Base-by-base conservation (phyloP, 2,113 vertebrate genomes). In the Noctilio leporinus region DNA sequence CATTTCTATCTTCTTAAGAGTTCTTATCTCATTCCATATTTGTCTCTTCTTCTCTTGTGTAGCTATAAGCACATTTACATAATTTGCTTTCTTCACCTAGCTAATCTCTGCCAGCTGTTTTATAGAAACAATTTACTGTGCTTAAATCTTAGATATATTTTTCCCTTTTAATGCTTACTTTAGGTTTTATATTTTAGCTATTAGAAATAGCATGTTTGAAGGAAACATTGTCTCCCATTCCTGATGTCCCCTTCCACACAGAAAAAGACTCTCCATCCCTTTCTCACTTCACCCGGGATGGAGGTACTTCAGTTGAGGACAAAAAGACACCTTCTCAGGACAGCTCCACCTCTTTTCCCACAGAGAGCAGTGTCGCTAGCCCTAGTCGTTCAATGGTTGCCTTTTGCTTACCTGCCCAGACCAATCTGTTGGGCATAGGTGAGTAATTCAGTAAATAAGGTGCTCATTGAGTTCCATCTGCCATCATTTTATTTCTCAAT, bases 151-250 rank as follows among this genome's bases (percentile, higher is more conserved):
- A 59, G 4, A 10, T 70, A 45, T 72, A 69, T 49, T 40, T 93
- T 59, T 90, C 35, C n/a, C 38, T 35, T 62, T 19, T 55, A 64
- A 88, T 33, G 3, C 80, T 81, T 43, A 87, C 19, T 91, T 89
- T 45, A 35, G 3, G 6, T 43, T 62, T 86, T 64, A 26, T 69
- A 88, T 35, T 43, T 77, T 40, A 69, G 11, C n/a, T 62, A 24
- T 11, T 62, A 62, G 43, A 94, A 94, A 80, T 47, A 64, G 2
- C 15, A 38, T 62, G 5, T 82, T 62, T 20, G 10, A 67, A 57
- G 45, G 43, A 91, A 64, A 45, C 49, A 30, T 75, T 15, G n/a
- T 65, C 67, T 1, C 10, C 5, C 4, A 20, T n/a, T 40, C 8
- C 47, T 19, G 11, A 43, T 35, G 40, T 57, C 57, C 10, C 16